These are phyloP conservation scores for Tenebrio molitor DNA, from an alignment of 1,140 invertebrate genomes.

Conservation along the genomic window DNA sequence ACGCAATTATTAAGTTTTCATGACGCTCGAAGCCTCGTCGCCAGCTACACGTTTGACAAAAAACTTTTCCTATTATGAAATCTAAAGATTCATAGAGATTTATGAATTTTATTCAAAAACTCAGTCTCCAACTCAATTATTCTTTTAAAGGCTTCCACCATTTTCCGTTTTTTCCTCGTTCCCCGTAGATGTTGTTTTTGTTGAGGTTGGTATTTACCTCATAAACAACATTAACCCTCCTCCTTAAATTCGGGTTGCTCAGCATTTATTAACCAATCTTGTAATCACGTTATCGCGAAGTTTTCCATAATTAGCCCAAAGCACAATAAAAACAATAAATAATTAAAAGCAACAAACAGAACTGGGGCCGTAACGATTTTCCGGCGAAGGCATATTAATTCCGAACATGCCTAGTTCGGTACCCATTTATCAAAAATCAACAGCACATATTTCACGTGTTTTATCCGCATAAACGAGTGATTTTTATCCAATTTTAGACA, in stretches of 20 bases:
- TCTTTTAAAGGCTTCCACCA: slow-evolving; percentile 1
- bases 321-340: slow-evolving; percentile 3
- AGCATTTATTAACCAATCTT: neutral
- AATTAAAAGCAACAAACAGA: neutral
- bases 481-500: slow-evolving; percentile 36
- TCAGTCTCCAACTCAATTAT: slow-evolving; percentile 3
- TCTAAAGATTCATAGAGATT: slow-evolving; percentile 44
- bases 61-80: slow-evolving; percentile 48
- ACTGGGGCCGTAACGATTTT: too few relatives aligned
- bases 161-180: neutral
- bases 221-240: slow-evolving; percentile 3
- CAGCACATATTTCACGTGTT: slow-evolving; percentile 18
- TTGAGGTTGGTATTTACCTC: neutral
- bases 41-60: slow-evolving; percentile 45
- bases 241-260: neutral
- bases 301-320: slow-evolving; percentile 5
- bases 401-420: neutral
- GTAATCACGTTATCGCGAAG: neutral
- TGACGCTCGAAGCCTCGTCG: slow-evolving; percentile 38
- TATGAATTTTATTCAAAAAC: slow-evolving; percentile 31
- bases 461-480: neutral
- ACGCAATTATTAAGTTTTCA: slow-evolving; percentile 54
- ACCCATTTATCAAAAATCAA: slow-evolving; percentile 16
- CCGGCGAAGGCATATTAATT: neutral
- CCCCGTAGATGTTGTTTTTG: neutral